A percentile compares a stretch with the other conserved stretches of the same genome.
phyloP scores from a whole-genome alignment of 92 coral and sea anemone species.

The Siderastrea radians region DNA sequence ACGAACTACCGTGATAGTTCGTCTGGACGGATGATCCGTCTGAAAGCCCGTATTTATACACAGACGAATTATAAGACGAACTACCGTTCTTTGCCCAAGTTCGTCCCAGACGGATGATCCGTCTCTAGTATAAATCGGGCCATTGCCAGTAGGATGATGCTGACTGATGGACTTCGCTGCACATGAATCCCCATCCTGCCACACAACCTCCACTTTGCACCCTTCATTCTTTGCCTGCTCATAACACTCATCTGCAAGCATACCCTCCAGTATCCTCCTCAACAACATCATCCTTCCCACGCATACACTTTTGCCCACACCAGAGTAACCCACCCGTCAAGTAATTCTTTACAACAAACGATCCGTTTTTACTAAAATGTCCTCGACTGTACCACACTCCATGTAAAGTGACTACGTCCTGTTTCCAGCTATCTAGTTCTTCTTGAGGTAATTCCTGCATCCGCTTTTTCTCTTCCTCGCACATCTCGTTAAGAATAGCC shows the following conservation, averaged over 20 bases:
- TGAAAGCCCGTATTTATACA: too few species aligned
- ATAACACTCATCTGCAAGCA: conserved; percentile 51
- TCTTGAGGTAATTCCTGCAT: background rate
- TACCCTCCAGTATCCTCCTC: conserved; percentile 71
- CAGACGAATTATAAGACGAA: too few species aligned
- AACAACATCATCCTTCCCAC: conserved; percentile 49
- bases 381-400: conserved; percentile 60
- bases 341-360: conserved; percentile 49
- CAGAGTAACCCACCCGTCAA: conserved; percentile 51
- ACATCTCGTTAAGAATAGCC: background rate
- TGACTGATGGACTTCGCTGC: conserved; percentile 25
- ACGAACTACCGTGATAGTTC: too few species aligned
- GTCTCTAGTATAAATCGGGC: too few species aligned
- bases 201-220: conserved; percentile 52
- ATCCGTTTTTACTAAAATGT: conserved; percentile 38
- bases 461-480: background rate
- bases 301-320: conserved; percentile 67
- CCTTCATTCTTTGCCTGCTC: conserved; percentile 47
- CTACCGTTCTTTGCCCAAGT: too few species aligned
- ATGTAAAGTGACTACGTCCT: conserved; percentile 44
- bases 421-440: conserved; percentile 35
- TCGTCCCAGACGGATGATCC: too few species aligned
- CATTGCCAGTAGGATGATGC: conserved; percentile 21
- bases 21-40: too few species aligned
- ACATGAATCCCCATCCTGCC: conserved; percentile 71